Percentiles rank a stretch among this genome's conserved stretches.
These are phyloP conservation scores for Chlamydotis undulata DNA, from an alignment of 2,113 vertebrate species.

Conservation along the genomic window DNA sequence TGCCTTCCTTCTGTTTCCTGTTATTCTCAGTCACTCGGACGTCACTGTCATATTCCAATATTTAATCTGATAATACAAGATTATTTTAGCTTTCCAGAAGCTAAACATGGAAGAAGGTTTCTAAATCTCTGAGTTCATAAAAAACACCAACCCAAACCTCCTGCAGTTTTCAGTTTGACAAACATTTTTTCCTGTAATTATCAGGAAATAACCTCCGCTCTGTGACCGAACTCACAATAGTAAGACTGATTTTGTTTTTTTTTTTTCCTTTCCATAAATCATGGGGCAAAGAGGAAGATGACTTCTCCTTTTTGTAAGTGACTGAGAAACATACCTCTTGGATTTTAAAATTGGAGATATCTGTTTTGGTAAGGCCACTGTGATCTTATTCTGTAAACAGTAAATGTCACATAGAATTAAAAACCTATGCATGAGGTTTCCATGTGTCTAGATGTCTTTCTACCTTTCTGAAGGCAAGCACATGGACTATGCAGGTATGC, in stretches of 20 bases:
- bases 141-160: neutral
- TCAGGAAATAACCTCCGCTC: neutral
- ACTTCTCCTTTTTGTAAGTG: neutral
- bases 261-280: neutral
- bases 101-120: neutral
- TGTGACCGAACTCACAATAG: neutral
- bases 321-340: neutral
- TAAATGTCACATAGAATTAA: neutral
- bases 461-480: neutral
- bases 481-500: neutral
- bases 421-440: neutral
- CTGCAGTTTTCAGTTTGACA: neutral
- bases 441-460: neutral
- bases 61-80: neutral
- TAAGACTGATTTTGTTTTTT: neutral
- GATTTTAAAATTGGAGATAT: neutral
- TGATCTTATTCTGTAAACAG: neutral
- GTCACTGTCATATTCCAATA: neutral
- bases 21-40: neutral
- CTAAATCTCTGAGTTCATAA: neutral
- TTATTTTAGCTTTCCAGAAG: neutral
- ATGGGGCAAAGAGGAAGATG: neutral
- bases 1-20: neutral
- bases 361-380: neutral
- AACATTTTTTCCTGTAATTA: neutral